Evolutionary conservation across 2,797 vertebrate genomes (phyloP), one percentile per base, ranked within the genome.

Genomic region (Tangara arthus): DNA sequence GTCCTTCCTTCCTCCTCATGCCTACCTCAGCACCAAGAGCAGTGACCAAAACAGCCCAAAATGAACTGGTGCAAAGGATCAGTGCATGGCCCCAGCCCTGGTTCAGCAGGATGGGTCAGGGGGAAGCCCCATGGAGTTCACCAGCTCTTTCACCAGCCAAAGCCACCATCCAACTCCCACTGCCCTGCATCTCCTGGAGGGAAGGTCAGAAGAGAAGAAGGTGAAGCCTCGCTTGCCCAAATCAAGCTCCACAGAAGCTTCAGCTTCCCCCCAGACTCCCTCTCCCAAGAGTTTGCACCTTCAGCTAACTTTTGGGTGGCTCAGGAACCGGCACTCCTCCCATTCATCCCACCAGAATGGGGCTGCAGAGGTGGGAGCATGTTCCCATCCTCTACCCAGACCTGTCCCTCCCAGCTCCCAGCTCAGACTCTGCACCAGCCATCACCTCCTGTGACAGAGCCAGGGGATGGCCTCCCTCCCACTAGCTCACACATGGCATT

Each of bases 191-290:
- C 18, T 2, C 46, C 28, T 12, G 1, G 27, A 63, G 23, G 11
- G 24, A 37, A 70, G 39, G 37, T 59, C 10, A 19, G 34, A 27
- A 30, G 15, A 66, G 55, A 8, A 49, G 15, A 21, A 2, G 4
- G 5, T 19, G 5, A 73, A 73, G 60, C n/a, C 52, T 86, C 1
- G 0, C 35, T 59, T 0, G 0, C 17, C 11, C 72, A 39, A 34
- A 44, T 20, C 0, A 0, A 83, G n/a, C 57, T 35, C 63, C 4
- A 4, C 30, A 42, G 50, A 39, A 60, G 52, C 50, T 37, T 65
- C 90, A 87, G 3, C n/a, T 72, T 28, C 17, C 28, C 13, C 17
- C 8, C 5, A 2, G 0, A 34, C 24, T 70, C n/a, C n/a, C 21
- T 77, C 55, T 63, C 66, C 37, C 73, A 1, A 64, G n/a, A 42